Base-by-base conservation (phyloP, 2,113 vertebrate species). In the Egretta garzetta region DNA sequence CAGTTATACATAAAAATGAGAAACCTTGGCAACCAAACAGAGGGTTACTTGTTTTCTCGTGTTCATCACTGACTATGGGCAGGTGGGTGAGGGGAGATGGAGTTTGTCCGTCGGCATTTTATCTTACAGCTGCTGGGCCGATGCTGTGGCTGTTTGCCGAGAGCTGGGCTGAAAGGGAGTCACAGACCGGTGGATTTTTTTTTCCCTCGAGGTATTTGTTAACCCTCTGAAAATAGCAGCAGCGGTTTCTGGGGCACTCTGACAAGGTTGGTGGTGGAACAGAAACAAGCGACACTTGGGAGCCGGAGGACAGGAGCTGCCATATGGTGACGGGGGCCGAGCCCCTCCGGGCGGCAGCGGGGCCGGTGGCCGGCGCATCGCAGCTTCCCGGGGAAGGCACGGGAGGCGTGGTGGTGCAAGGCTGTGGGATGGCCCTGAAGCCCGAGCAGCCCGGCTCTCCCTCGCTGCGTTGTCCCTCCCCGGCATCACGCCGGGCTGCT, bases 11-110 rank as follows among this genome's bases (percentile, higher is more conserved):
- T 93, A 83, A 96, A 95, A 94, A 93, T 79, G 91, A 86, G 96
- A 94, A 97, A 84, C 95, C 97, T 93, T 97, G 95, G 95, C 94
- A 97, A 94, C 95, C 92, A 81, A 62, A 71, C 9, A 23, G 67
- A 63, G 72, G 80, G 88, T 88, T 88, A 70, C 64, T 74, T 95
- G 88, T 90, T 83, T 80, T 52, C 75, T 72, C 8, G 0, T 81
- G 80, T 37, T 88, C 37, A 3, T 26, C 39, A 39, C 39, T 59
- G 8, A 2, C 72, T 6, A 8, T 45, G 72, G 92, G 86, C 90
- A 64, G 90, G 66, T 35, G 74, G 71, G 27, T 53, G 91, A 73
- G 43, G 80, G 93, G 45, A 66, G 76, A 13, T 2, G 3, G 52
- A 49, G 83, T 55, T 88, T 80, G 66, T 32, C 62, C 3, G 80